Conservation (phyloP, 2,113 vertebrate species). For the Urocynchramus pylzowi region DNA sequence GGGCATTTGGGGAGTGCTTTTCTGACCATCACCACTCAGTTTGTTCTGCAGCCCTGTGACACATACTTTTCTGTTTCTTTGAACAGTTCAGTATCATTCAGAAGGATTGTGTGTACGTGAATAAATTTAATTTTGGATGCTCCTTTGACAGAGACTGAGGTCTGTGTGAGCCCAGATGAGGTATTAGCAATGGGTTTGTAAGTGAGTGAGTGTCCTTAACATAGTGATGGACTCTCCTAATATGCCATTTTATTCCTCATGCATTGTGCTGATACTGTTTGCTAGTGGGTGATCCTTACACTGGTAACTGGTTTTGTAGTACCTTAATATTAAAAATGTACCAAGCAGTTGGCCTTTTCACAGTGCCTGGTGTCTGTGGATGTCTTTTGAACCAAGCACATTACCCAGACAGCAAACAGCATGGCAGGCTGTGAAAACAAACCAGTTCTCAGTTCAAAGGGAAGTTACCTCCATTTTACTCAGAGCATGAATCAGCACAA, state of each 20-base stretch:
- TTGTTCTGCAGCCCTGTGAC: background rate
- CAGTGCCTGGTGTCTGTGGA: background rate
- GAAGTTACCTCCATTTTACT: background rate
- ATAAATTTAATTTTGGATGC: background rate
- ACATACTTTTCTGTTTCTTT: background rate
- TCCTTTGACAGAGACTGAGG: background rate
- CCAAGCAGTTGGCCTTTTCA: background rate
- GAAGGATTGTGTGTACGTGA: background rate
- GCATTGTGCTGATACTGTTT: accelerated
- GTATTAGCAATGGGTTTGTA: background rate
- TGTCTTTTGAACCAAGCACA: background rate
- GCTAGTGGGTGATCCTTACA: background rate
- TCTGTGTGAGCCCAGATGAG: background rate
- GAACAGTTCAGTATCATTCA: background rate
- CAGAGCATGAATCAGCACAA: background rate
- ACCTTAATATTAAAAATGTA: background rate
- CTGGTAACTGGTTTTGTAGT: background rate
- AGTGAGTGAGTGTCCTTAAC: background rate
- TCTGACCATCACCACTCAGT: background rate
- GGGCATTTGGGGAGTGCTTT: background rate
- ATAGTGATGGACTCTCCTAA: background rate
- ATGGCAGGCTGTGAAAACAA: background rate
- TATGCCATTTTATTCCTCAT: accelerated
- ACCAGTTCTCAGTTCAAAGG: background rate
- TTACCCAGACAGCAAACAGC: background rate